phyloP scores from a whole-genome alignment of 1,140 invertebrate genomes.

The Leptopilina boulardi region DNA sequence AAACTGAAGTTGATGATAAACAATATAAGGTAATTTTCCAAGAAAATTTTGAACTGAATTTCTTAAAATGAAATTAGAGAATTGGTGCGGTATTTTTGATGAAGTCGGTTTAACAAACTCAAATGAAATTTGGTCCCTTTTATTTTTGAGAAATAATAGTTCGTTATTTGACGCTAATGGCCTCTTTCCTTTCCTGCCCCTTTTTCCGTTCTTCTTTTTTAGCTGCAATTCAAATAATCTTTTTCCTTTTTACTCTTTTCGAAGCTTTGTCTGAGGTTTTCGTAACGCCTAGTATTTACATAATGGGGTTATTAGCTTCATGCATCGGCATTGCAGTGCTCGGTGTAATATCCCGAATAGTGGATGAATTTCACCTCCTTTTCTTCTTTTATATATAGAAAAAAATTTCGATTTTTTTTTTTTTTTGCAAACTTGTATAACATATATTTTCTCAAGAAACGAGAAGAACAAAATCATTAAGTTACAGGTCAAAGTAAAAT shows the following conservation, averaged over 20 bases:
- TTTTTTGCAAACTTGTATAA: constrained; percentile 7
- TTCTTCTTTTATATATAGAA: background rate
- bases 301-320: constrained; percentile 30
- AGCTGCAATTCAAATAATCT: constrained; percentile 20
- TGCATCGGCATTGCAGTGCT: constrained; percentile 16
- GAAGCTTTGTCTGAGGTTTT: constrained; percentile 27
- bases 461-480: constrained; percentile 17
- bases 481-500: background rate
- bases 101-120: background rate
- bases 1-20: background rate
- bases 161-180: constrained; percentile 25
- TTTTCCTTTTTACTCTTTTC: constrained; percentile 9
- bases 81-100: background rate
- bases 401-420: constrained; percentile 29
- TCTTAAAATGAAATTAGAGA: background rate
- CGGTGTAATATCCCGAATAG: constrained; percentile 12
- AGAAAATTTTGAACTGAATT: background rate
- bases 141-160: constrained; percentile 28
- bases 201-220: background rate
- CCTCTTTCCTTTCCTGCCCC: background rate
- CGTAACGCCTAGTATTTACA: constrained; percentile 29
- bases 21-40: background rate
- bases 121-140: background rate
- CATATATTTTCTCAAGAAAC: background rate
- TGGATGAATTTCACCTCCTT: constrained; percentile 10